Base-by-base conservation (phyloP, 35 echinoderm and acorn worm genomes). In the Apostichopus japonicus region DNA sequence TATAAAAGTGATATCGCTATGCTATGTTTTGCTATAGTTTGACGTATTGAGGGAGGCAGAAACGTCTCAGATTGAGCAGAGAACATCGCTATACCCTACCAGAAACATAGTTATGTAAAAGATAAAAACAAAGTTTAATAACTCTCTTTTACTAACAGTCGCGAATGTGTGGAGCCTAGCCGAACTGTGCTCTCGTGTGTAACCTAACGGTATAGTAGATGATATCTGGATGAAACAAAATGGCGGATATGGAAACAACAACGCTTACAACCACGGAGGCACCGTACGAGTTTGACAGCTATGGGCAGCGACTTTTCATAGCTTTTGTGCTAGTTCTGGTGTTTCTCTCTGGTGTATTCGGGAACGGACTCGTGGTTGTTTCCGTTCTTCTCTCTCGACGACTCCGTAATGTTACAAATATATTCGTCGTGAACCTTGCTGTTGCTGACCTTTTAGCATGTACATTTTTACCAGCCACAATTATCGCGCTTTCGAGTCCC, bases 381-480 rank as follows among this genome's bases (percentile, higher is more conserved):
- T 93, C 97, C 1, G 97, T 99, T 10, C 52, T 96, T 15, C 24
- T 95, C 17, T 96, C 95, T 44, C 90, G 84, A 79, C 92, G 94
- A 61, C 83, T 99, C 15, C 95, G 93, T 9, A 96, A 93, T 23
- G 95, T 90, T 6, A 96, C 97, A 0, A 99, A 99, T 62, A 77
- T 95, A 9, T 94, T 99, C 77, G 95, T 99, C 10, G 93, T 99
- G 67, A 99, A 94, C 83, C 95, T 99, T 25, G 94, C 94, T 79
- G 79, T 99, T 6, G 95, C 97, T 1, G 97, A 99, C 76, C 90
- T 99, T 16, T 55, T 94, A 4, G 94, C 95, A 1, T 90, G 90
- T 70, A 25, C 71, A 14, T 90, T 90, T 22, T 7, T 90, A 54
- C 73, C 88, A 6, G 67, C 88, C 11, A 90, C 88, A 14, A 90